A percentile compares a stretch with the other conserved stretches of the same genome.
These are phyloP conservation scores for Sebastes glaucus DNA, from an alignment of 2,797 vertebrate species.

Conservation along the genomic window DNA sequence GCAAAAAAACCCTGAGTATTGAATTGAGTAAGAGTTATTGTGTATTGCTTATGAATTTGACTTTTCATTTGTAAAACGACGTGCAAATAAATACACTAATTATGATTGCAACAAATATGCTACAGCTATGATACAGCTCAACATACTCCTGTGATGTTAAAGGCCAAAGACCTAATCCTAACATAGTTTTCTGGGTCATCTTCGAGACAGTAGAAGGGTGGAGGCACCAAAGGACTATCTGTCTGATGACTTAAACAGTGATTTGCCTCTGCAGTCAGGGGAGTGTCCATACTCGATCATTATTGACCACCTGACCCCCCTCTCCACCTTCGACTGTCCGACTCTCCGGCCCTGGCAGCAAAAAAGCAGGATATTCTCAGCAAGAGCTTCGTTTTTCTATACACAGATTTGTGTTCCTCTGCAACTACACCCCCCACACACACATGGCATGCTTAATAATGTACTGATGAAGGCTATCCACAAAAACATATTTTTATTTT, in stretches of 20 bases:
- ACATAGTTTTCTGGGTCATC: constrained; percentile 29
- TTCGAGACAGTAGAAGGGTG: constrained; percentile 40
- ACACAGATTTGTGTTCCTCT: constrained; percentile 24
- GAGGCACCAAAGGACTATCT: constrained; percentile 45
- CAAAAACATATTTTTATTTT: neutral
- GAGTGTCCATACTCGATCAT: constrained; percentile 51
- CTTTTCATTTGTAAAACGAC: neutral
- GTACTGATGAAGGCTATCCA: constrained; percentile 5
- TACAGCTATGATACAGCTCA: neutral
- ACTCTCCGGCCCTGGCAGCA: constrained; percentile 11
- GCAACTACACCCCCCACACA: constrained; percentile 11
- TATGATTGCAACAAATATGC: neutral
- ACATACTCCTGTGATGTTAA: neutral
- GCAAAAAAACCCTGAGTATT: neutral
- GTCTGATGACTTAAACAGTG: constrained; percentile 66
- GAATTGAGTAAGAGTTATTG: neutral
- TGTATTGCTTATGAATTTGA: neutral
- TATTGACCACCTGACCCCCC: constrained; percentile 50
- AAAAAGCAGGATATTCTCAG: constrained; percentile 50
- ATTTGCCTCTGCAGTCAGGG: constrained; percentile 43
- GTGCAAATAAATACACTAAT: neutral
- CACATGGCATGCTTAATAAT: neutral
- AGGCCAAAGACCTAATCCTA: constrained; percentile 11
- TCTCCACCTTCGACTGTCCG: constrained; percentile 23
- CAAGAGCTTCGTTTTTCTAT: constrained; percentile 30